Base-by-base conservation (phyloP, 1,140 invertebrate genomes). In the Leguminivora glycinivorella region DNA sequence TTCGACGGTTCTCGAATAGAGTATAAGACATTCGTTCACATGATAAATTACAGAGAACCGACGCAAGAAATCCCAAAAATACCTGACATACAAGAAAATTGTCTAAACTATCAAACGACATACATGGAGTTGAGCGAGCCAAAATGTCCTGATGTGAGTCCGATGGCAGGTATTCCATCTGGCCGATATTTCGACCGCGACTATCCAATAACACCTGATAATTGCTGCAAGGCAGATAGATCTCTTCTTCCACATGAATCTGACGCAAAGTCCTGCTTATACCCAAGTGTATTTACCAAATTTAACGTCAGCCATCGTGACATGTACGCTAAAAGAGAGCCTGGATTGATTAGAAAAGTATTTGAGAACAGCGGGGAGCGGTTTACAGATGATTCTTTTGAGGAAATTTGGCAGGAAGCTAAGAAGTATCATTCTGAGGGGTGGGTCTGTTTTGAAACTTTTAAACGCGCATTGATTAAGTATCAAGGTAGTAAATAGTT, bases 141-240 rank as follows among this genome's bases (percentile, higher is more conserved):
- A 12, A 74, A 77, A 60, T 31, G 67, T 22, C 2, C 56, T 26
- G 78, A 71, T 38, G 40, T 4, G 4, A 63, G 43, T 12, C 25
- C n/a, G 1, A 75, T 56, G 56, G 77, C 76, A 19, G 78, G 81
- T 4, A 2, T 72, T 9, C 74, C 77, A 52, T 77, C 81, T 4
- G 78, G 75, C 1, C 73, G 79, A 67, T 82, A 80, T 70, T 68
- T 81, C 14, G 79, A 83, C 56, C 10, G 60, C n/a, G 74, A 78
- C 58, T 78, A 72, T 22, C 74, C 74, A 4, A 56, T 74, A n/a
- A 75, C 74, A 2, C 78, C 80, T 4, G 19, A 24, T 1, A 43
- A 71, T 43, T 72, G 22, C 69, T 76, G 70, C n/a, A 74, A 63
- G 58, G 78, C 76, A 10, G 72, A 76, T 31, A 72, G 67, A 69